Evolutionary conservation across 2,797 vertebrate genomes (phyloP).

Genomic region (Nannoperca obscura): DNA sequence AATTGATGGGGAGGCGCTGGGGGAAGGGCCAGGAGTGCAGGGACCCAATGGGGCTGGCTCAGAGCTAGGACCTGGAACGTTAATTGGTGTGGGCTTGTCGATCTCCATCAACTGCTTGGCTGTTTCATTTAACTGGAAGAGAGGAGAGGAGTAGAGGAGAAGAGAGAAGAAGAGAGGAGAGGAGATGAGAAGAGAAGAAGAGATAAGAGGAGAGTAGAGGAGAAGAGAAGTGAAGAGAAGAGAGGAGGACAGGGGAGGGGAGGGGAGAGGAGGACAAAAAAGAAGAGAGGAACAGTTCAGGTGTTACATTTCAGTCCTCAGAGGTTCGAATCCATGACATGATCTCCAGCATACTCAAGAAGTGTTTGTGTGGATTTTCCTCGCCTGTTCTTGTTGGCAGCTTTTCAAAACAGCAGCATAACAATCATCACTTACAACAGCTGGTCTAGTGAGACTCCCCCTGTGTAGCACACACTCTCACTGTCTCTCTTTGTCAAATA

Average conservation of each 20-base stretch:
- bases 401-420: conserved; percentile 57
- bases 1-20: conserved; percentile 77
- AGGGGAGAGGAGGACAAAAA: conserved; percentile 11
- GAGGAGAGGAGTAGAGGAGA: conserved; percentile 13
- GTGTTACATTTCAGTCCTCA: conserved; percentile 50
- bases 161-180: no score
- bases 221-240: no score
- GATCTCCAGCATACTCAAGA: conserved; percentile 26
- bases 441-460: conserved; percentile 42
- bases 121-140: conserved; percentile 92
- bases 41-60: conserved; percentile 78
- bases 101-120: conserved; percentile 98
- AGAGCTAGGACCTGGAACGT: conserved; percentile 82
- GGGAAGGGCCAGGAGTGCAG: conserved; percentile 80
- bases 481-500: conserved; percentile 40
- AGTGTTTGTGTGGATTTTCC: conserved; percentile 50
- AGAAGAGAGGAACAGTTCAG: conserved; percentile 4
- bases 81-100: conserved; percentile 89
- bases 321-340: conserved; percentile 44
- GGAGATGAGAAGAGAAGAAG: neutral
- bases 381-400: conserved; percentile 55
- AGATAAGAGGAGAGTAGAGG: conserved; percentile 1
- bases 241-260: neutral
- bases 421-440: conserved; percentile 63
- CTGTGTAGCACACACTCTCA: conserved; percentile 42